Evolutionary conservation across 2,113 vertebrate species (phyloP).

Genomic region (Craseonycteris thonglongyai): DNA sequence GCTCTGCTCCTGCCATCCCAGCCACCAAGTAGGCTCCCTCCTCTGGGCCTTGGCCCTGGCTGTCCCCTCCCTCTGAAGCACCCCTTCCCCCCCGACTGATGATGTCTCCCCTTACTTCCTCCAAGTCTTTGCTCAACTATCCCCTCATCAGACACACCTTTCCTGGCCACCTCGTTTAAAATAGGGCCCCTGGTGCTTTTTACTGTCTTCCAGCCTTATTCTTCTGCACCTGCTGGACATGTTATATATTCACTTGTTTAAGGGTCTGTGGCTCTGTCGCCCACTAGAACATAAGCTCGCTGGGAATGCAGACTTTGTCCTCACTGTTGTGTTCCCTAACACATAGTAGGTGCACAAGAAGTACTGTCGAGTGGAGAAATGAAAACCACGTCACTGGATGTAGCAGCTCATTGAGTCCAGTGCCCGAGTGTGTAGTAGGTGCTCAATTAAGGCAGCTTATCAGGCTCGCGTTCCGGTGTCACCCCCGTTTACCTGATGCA

Average conservation of each 20-base stretch:
- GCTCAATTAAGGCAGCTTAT: background rate
- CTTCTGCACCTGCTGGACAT: accelerated
- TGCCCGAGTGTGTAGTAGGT: background rate
- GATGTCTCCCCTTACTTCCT: background rate
- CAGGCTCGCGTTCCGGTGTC: accelerated
- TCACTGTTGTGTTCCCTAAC: background rate
- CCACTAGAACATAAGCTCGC: background rate
- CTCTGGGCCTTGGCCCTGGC: background rate
- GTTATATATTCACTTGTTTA: background rate
- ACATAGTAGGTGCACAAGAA: background rate
- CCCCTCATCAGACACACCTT: background rate
- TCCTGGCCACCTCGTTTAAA: background rate
- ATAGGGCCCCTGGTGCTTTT: background rate
- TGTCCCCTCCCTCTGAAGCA: background rate
- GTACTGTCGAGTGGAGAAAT: background rate
- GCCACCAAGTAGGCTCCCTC: background rate
- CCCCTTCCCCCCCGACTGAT: background rate
- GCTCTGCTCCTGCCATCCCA: accelerated
- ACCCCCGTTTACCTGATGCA: constrained; percentile 84
- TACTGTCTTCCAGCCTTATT: background rate
- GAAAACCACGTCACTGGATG: accelerated
- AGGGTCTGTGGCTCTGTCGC: background rate
- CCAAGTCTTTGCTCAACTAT: background rate
- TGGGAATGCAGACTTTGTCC: background rate
- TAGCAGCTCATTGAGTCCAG: accelerated